A percentile compares a stretch with the other conserved stretches of the same genome.
phyloP scores from a whole-genome alignment of 2,888 invertebrate genomes.

The Diaphora mendica region DNA sequence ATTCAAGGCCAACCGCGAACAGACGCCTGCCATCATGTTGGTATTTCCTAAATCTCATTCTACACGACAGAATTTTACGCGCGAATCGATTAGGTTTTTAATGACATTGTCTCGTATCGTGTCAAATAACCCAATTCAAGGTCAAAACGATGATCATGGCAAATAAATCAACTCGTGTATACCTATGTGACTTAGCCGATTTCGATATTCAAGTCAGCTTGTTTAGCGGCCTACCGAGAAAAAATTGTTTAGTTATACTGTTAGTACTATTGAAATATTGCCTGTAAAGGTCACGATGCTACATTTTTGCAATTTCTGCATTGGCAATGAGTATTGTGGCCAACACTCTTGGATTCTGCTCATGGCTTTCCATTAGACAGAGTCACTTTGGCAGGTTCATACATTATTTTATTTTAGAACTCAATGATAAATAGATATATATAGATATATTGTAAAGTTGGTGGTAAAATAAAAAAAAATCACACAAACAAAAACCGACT shows the following conservation, averaged over 20 bases:
- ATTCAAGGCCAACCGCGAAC: conserved; percentile 64
- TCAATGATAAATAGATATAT: too few relatives aligned
- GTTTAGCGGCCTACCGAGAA: neutral
- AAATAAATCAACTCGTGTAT: neutral
- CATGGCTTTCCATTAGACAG: too few relatives aligned
- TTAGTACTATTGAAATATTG: neutral
- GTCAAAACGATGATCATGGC: neutral
- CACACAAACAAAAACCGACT: too few relatives aligned
- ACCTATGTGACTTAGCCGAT: neutral
- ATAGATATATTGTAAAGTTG: neutral
- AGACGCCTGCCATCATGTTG: conserved; percentile 52
- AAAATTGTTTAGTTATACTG: too few relatives aligned
- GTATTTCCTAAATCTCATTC: conserved; percentile 46
- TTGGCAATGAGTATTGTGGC: too few relatives aligned
- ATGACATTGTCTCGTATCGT: neutral
- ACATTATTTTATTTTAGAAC: too few relatives aligned
- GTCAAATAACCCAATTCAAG: conserved; percentile 1
- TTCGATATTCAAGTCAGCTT: neutral
- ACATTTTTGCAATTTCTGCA: too few relatives aligned
- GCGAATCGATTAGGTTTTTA: conserved; percentile 1
- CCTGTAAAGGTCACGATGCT: too few relatives aligned
- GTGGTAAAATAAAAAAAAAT: neutral
- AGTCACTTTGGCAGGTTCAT: too few relatives aligned
- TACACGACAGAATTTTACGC: neutral
- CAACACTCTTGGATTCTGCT: too few relatives aligned